A percentile compares a stretch with the other conserved stretches of the same genome.
phyloP scores from a whole-genome alignment of 2,888 invertebrate species.

The Epinotia brunnichana region DNA sequence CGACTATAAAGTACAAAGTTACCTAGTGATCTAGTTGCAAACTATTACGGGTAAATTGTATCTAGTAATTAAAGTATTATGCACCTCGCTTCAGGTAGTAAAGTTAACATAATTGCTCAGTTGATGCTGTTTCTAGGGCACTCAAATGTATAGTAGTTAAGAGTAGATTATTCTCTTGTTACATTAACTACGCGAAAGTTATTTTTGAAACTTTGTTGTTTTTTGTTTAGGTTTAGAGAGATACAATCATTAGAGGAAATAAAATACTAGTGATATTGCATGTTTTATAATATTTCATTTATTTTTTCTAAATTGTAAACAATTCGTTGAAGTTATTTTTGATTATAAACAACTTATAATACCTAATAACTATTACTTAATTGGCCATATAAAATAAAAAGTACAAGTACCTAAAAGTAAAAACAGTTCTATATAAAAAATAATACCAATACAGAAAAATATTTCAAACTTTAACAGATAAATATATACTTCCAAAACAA shows the following conservation, averaged over 20 bases:
- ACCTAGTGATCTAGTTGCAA: slow-evolving; percentile 14
- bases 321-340: slow-evolving; percentile 76
- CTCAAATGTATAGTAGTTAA: not conserved
- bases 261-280: slow-evolving; percentile 55
- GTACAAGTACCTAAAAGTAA: slow-evolving; percentile 61
- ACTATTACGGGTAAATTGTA: slow-evolving; percentile 26
- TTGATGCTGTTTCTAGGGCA: slow-evolving; percentile 8
- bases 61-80: slow-evolving; percentile 36
- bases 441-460: slow-evolving; percentile 75
- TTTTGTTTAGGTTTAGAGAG: no score
- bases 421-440: slow-evolving; percentile 66
- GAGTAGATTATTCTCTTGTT: not conserved
- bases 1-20: not conserved
- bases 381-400: slow-evolving; percentile 68
- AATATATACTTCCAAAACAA: slow-evolving; percentile 77
- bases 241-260: slow-evolving; percentile 49
- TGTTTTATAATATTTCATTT: slow-evolving; percentile 66
- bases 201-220: not conserved
- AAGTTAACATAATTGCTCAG: slow-evolving; percentile 26
- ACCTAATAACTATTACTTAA: slow-evolving; percentile 61
- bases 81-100: slow-evolving; percentile 19
- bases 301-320: slow-evolving; percentile 79
- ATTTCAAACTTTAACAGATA: slow-evolving; percentile 77
- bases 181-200: not conserved
- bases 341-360: slow-evolving; percentile 52